Conservation (phyloP, 2,113 vertebrate genomes). For the Pelecanus crispus region DNA sequence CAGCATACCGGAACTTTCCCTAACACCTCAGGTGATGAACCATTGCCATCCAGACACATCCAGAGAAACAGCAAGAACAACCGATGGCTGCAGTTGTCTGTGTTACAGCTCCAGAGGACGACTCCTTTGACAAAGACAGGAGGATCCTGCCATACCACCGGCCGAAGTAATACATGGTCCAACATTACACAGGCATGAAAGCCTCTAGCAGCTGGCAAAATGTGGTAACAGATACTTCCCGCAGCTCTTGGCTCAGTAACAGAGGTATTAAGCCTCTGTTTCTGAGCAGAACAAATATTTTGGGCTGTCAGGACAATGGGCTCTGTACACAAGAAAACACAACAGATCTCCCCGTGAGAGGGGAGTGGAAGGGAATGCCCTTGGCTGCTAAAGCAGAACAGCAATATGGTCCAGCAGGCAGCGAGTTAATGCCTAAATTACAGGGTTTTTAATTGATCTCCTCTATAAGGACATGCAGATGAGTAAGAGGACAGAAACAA, state of each 20-base stretch:
- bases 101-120: neutral
- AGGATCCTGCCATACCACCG: neutral
- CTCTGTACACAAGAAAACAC: neutral
- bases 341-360: neutral
- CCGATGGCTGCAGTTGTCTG: neutral
- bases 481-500: too few species aligned
- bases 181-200: neutral
- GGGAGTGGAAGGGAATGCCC: neutral
- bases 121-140: neutral
- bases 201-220: neutral
- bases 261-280: neutral
- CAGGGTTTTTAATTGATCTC: neutral
- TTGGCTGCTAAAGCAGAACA: neutral
- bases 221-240: accelerated
- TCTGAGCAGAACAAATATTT: neutral
- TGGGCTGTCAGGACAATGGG: neutral
- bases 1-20: neutral
- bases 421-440: neutral
- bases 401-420: neutral
- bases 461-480: too few species aligned
- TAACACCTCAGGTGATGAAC: too few species aligned
- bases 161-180: neutral
- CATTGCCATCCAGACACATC: neutral
- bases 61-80: neutral
- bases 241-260: neutral